Base-by-base conservation (phyloP, 1,140 invertebrate genomes). In the Rhopalosiphum padi region DNA sequence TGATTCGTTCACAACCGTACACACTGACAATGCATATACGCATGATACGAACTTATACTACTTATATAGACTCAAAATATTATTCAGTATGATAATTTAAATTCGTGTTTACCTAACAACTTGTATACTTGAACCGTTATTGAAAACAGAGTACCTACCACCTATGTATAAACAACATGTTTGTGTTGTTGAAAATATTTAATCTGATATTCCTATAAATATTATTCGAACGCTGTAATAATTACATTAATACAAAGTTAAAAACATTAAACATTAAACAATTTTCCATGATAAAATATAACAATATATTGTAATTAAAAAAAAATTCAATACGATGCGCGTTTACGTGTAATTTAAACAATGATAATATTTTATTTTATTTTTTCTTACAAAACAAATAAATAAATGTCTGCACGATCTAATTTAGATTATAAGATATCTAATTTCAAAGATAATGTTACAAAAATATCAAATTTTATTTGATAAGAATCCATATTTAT, bases 71-170 rank as follows among this genome's bases (percentile, higher is more conserved):
- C 60, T 77, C 60, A 77, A 77, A 77, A 77, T 77, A n/a, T n/a
- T 77, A 18, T 77, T 77, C 30, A n/a, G 60, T 18, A n/a, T 77
- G 60, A 77, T 35, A n/a, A 77, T 77, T 77, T 77, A 3, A 77
- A 77, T n/a, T n/a, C 30, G 15, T 77, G 30, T n/a, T 77, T 35
- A 77, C n/a, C n/a, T n/a, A 77, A 77, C 11, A 77, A 77, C 15
- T 77, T n/a, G n/a, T n/a, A n/a, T n/a, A 77, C 60, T 77, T 77
- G 60, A 77, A 77, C 60, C 30, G 30, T 77, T 77, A 77, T 77
- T 77, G 60, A n/a, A 77, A 77, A 77, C 15, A 5, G n/a, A 77
- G 60, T 77, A 77, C 11, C 15, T n/a, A 15, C 60, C 15, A 77
- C 60, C 0, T n/a, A n/a, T 68, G n/a, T n/a, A 68, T n/a, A 68